Percentiles rank a stretch among this genome's conserved stretches.
These are phyloP conservation scores for Quadroppia sp. DNA, from an alignment of 2,888 invertebrate species.

Conservation along the genomic window DNA sequence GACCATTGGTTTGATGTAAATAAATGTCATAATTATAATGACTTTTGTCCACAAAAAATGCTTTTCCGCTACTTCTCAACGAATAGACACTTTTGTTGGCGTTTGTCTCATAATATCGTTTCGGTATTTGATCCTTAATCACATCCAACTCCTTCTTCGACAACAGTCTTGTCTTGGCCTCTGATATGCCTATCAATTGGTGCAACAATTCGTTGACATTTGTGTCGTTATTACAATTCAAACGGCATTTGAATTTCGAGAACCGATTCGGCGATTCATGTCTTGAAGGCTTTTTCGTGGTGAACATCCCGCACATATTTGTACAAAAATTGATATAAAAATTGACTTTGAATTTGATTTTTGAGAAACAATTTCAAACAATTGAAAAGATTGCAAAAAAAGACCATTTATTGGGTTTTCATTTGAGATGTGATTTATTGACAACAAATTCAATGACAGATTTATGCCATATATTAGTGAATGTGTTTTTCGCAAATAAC, in stretches of 20 bases:
- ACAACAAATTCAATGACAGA: too few species aligned
- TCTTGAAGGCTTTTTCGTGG: too few species aligned
- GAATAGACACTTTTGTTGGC: not conserved
- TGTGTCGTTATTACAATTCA: not conserved
- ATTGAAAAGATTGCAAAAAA: too few species aligned
- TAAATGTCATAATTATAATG: constrained; percentile 1
- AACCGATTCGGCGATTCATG: not conserved
- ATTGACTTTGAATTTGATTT: too few species aligned
- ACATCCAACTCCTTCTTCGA: not conserved
- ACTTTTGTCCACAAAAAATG: constrained; percentile 12
- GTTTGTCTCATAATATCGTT: not conserved
- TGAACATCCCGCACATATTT: too few species aligned
- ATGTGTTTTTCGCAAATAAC: too few species aligned
- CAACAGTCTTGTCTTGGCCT: not conserved
- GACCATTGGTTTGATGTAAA: not conserved
- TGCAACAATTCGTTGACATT: not conserved
- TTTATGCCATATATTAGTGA: too few species aligned
- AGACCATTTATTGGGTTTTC: too few species aligned
- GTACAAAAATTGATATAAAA: too few species aligned
- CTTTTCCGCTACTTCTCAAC: not conserved
- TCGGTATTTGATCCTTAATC: not conserved
- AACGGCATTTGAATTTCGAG: not conserved
- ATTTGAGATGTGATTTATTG: too few species aligned
- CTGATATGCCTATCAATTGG: not conserved
- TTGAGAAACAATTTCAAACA: too few species aligned